Conservation (phyloP, 1,140 invertebrate genomes). For the Drosophila kohkoa region DNA sequence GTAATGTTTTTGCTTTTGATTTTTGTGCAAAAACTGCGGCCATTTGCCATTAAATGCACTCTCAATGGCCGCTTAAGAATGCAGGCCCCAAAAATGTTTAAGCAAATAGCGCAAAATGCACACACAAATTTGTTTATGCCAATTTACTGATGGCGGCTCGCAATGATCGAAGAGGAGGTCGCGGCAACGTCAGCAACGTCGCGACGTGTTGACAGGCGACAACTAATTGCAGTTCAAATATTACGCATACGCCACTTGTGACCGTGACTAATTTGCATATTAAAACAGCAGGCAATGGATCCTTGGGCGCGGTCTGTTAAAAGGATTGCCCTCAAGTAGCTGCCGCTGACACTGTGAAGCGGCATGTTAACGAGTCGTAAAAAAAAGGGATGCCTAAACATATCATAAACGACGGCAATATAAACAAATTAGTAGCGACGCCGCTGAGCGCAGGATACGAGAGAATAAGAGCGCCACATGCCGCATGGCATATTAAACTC, state of each 20-base stretch:
- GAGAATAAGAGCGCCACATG: conserved; percentile 53
- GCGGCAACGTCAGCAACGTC: conserved; percentile 5
- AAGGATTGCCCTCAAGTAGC: conserved; percentile 73
- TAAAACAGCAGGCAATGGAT: neutral
- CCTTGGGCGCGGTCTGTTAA: conserved; percentile 50
- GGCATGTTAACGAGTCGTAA: conserved; percentile 55
- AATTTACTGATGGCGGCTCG: conserved; percentile 4
- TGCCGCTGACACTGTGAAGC: conserved; percentile 39
- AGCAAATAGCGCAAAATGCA: conserved; percentile 58
- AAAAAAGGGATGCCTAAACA: conserved; percentile 74
- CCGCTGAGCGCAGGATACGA: conserved; percentile 45
- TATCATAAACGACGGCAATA: conserved; percentile 49
- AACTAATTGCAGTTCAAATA: conserved; percentile 72
- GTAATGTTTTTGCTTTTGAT: conserved; percentile 53
- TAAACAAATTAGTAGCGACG: conserved; percentile 68
- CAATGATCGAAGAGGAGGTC: neutral
- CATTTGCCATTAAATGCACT: conserved; percentile 77
- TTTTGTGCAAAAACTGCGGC: conserved; percentile 19
- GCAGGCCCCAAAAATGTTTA: conserved; percentile 68
- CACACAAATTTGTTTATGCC: conserved; percentile 33
- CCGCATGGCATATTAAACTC: conserved; percentile 25
- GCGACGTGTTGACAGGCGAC: conserved; percentile 44
- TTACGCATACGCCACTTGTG: conserved; percentile 72
- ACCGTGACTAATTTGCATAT: conserved; percentile 61
- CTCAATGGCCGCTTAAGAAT: conserved; percentile 76